A percentile compares a stretch with the other conserved stretches of the same genome.
Evolutionary conservation across 2,888 invertebrate genomes (phyloP).

Genomic region (Acanthosoma haemorrhoidale): DNA sequence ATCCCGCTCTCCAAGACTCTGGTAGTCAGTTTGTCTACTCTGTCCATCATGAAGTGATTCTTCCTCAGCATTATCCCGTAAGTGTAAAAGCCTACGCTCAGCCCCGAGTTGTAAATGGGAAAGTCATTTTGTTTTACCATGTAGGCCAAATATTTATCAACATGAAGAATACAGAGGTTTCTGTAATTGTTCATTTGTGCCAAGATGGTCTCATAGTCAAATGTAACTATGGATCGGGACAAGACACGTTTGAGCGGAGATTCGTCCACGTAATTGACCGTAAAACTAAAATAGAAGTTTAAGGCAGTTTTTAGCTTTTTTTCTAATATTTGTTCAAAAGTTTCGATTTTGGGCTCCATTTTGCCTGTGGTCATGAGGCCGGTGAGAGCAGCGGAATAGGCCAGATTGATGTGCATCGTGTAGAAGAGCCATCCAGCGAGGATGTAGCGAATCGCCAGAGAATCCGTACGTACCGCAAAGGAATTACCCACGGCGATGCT

Average conservation of each 20-base stretch:
- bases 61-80: not conserved
- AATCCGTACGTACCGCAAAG: not conserved
- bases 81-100: not conserved
- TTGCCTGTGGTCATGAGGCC: not conserved
- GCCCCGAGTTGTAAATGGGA: not conserved
- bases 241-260: not conserved
- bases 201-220: not conserved
- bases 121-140: not conserved
- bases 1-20: not conserved
- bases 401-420: not conserved
- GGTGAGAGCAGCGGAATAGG: not conserved
- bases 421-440: not conserved
- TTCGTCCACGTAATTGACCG: not conserved
- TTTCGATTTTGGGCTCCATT: not conserved
- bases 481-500: not conserved
- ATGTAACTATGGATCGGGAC: not conserved
- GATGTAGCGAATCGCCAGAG: not conserved
- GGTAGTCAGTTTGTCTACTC: not conserved
- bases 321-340: not conserved
- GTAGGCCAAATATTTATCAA: not conserved
- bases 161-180: not conserved
- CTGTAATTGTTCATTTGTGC: not conserved
- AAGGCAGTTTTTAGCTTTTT: not conserved
- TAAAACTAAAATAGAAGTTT: not conserved
- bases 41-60: not conserved